Base-by-base conservation (phyloP, 2,888 invertebrate genomes). In the Ichneumon xanthorius region DNA sequence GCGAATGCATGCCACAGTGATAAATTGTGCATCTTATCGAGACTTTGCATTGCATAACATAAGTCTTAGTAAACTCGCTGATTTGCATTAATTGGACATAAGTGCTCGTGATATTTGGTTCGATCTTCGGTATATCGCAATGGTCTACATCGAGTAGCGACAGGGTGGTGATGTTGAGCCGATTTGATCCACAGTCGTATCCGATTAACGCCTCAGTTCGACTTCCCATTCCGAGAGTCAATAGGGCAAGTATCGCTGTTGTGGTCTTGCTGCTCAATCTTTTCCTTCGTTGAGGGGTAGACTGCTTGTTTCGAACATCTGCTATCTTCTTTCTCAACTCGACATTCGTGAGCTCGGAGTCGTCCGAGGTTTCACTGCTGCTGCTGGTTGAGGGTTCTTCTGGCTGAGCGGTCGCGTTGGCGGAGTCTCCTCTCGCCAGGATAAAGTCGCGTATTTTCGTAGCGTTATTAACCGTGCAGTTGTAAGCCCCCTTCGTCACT, bases 181-280 rank as follows among this genome's bases (percentile, higher is more conserved):
- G 71, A 30, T 11, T 63, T 26, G 82, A 53, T 7, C 87, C 83
- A 26, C 82, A 87, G 55, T 87, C 87, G 7, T 87, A 85, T 2
- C 81, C 85, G 0, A 85, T 70, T 4, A 82, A 14, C 6, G 48
- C 76, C 11, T 14, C 67, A 19, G 77, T 2, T 7, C 30, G 22
- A 7, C 16, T 40, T 2, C 16, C 11, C 22, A 63, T 6, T 16
- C 73, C 73, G 33, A 68, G 11, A 0, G 68, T 77, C 3, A 77
- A 16, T 1, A 55, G 14, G 26, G 67, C 22, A n/a, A 68, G 2
- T 30, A 58, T 33, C 7, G 53, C 50, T 7, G n/a, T 45, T 1
- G 40, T 9, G n/a, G 22, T 33, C n/a, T n/a, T 61, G 26, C 45
- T 55, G 11, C 45, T 26, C 1, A 19, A 14, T 3, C 9, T 58